Evolutionary conservation across 2,888 invertebrate genomes (phyloP).

Genomic region (Imbricaverruca yamaguchii): DNA sequence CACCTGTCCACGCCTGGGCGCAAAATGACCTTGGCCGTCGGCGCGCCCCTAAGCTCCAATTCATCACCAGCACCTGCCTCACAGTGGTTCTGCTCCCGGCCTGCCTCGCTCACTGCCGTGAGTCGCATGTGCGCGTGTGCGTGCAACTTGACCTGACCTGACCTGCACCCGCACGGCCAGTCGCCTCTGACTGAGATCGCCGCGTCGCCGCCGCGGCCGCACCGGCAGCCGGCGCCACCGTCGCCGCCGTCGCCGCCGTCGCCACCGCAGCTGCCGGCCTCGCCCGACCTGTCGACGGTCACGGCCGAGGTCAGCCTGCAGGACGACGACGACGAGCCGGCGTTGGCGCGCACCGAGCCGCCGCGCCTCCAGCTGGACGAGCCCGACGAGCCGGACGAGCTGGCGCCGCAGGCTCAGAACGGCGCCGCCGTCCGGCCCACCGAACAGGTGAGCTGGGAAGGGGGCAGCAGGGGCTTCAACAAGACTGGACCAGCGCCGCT

Average conservation of each 20-base stretch:
- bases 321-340: slow-evolving; percentile 1
- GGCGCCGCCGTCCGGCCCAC: not conserved
- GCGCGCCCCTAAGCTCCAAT: not conserved
- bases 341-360: not conserved
- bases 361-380: not conserved
- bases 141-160: not conserved
- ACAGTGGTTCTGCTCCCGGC: not conserved
- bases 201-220: not conserved
- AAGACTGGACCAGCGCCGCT: not conserved
- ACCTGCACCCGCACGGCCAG: not conserved
- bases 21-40: not conserved
- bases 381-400: not conserved
- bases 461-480: not conserved
- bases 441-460: not conserved
- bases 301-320: slow-evolving; percentile 8
- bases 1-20: not conserved
- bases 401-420: not conserved
- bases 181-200: not conserved
- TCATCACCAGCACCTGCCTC: not conserved
- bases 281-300: not conserved
- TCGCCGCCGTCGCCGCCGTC: not conserved
- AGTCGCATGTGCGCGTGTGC: not conserved
- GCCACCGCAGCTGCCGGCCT: not conserved
- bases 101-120: not conserved
- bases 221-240: not conserved